phyloP scores from a whole-genome alignment of 2,888 invertebrate species.

The Lagria hirta region DNA sequence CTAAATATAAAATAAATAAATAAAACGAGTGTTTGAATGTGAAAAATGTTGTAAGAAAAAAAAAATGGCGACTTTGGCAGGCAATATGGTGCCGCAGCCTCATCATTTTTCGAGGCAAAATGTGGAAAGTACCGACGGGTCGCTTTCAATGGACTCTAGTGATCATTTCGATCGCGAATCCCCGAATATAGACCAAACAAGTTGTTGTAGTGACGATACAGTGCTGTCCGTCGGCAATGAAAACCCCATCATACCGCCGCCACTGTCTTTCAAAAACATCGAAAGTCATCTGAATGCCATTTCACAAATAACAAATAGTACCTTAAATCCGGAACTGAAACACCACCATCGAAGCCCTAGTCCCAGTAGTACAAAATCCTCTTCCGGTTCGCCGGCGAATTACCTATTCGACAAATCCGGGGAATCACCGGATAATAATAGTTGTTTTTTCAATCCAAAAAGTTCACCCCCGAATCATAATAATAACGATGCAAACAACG shows the following conservation, averaged over 20 bases:
- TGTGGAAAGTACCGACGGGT: conserved; percentile 46
- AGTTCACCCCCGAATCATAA: conserved; percentile 34
- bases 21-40: conserved; percentile 11
- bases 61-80: conserved; percentile 43
- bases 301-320: conserved; percentile 63
- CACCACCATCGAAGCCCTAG: no score
- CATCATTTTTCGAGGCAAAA: conserved; percentile 41
- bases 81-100: conserved; percentile 42
- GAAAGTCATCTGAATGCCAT: conserved; percentile 70
- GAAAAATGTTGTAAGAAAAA: conserved; percentile 11
- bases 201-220: conserved; percentile 76
- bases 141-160: conserved; percentile 50
- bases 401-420: conserved; percentile 37
- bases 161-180: conserved; percentile 49
- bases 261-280: conserved; percentile 66
- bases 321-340: conserved; percentile 45
- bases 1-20: neutral
- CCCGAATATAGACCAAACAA: conserved; percentile 60
- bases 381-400: conserved; percentile 41
- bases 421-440: conserved; percentile 38
- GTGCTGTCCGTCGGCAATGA: conserved; percentile 82
- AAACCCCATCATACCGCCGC: conserved; percentile 54
- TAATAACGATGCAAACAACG: conserved; percentile 45
- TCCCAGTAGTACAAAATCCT: conserved; percentile 48
- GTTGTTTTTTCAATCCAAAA: no score